Base-by-base conservation (phyloP, 2,888 invertebrate species). In the Xestia sexstrigata region DNA sequence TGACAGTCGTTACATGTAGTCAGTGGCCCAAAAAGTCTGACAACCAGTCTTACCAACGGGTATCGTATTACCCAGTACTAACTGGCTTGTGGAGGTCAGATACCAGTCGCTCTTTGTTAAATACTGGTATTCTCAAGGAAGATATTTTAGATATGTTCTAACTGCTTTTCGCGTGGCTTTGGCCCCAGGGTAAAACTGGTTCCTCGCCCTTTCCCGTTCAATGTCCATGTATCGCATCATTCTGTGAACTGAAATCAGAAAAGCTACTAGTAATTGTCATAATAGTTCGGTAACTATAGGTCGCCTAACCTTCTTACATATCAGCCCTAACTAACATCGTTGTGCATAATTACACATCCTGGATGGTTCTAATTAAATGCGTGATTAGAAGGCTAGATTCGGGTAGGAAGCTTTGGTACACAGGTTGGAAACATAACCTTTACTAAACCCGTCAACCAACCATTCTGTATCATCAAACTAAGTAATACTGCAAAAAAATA, bases 231-330 rank as follows among this genome's bases (percentile, higher is more conserved):
- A 11, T 47, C n/a, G 11, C 20, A 39, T 55, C 9, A 55, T 11
- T 63, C 47, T 5, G 7, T 49, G 11, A 26, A 35, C 15, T 42
- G 8, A 60, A 11, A 49, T 69, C 26, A 35, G 3, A 2, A 6
- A 62, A 26, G 17, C 26, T 20, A 39, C 1, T 23, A 26, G 6
- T 75, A 47, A 47, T 47, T 58, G 23, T 9, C 17, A 23, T 4
- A 39, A 15, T 58, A 11, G 17, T 65, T 71, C 49, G 3, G 30
- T 70, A 52, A 70, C 45, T 30, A 60, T 45, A 26, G 23, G 13
- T 15, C 23, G 1, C 23, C 6, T 26, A 39, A 49, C 20, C 13
- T 78, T 79, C 71, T 78, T 20, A 55, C 70, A 60, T 26, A 47
- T 39, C 13, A 35, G 47, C 13, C 20, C 0, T 65, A 35, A 30